A percentile compares a stretch with the other conserved stretches of the same genome.
Conservation (phyloP, 2,888 invertebrate genomes). For the Quadroppia sp. region DNA sequence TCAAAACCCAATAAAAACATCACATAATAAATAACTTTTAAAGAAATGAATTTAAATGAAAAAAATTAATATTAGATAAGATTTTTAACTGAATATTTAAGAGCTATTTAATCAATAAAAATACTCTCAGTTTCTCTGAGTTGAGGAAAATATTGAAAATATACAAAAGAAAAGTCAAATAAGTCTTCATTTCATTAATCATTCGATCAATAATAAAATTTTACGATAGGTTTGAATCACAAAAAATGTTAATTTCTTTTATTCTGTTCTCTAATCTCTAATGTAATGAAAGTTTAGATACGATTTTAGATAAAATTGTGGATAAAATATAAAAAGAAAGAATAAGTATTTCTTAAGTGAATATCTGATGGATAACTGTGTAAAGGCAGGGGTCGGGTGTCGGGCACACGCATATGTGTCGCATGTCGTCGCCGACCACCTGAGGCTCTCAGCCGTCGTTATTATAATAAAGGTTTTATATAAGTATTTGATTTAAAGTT, state of each 20-base stretch:
- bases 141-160: not conserved
- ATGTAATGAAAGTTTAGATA: constrained; percentile 18
- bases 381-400: constrained; percentile 2
- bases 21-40: constrained; percentile 9
- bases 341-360: not conserved
- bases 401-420: constrained; percentile 4
- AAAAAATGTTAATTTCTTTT: not conserved
- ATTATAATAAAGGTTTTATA: not conserved
- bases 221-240: not conserved
- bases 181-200: too few species aligned
- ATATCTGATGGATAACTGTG: not conserved
- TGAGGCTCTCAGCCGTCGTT: not conserved
- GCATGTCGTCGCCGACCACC: constrained; percentile 30
- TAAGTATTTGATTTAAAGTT: not conserved
- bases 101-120: not conserved
- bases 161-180: not conserved
- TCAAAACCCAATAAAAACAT: constrained; percentile 5
- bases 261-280: not conserved
- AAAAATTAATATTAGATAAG: not conserved
- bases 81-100: not conserved
- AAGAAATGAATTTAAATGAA: not conserved
- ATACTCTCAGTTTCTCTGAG: not conserved
- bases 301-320: not conserved
- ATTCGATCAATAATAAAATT: constrained; percentile 15
- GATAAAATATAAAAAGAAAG: not conserved